These are phyloP conservation scores for Neotragus pygmaeus DNA, from an alignment of 2,113 vertebrate genomes.

Conservation along the genomic window DNA sequence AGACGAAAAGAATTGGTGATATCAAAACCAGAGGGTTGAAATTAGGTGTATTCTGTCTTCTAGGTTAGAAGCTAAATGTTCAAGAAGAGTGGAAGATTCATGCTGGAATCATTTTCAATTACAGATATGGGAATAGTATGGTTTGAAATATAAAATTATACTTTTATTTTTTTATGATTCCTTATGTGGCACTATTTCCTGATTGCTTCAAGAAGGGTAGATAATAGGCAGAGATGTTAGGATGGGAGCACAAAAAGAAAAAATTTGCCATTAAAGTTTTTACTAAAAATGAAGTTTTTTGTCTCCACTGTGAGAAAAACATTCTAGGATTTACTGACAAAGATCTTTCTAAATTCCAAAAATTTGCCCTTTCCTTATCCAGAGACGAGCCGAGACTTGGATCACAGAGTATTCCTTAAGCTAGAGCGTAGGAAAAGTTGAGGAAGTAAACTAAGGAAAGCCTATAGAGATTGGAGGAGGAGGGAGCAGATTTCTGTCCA, in stretches of 20 bases:
- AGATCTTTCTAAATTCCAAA: background rate
- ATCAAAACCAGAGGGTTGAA: background rate
- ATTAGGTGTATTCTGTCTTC: background rate
- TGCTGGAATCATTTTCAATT: background rate
- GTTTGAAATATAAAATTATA: background rate
- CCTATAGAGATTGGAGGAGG: background rate
- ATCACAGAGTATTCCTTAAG: background rate
- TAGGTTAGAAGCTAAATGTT: background rate
- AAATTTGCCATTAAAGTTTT: background rate
- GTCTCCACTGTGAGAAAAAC: background rate
- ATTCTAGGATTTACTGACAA: background rate
- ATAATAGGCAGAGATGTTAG: background rate
- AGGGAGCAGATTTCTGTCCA: background rate
- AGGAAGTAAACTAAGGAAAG: background rate
- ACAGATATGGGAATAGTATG: background rate
- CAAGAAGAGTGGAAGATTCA: background rate
- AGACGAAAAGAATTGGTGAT: background rate
- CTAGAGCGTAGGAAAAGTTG: background rate
- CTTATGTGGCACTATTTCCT: background rate
- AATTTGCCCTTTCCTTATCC: background rate
- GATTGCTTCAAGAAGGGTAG: background rate
- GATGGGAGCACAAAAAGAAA: background rate
- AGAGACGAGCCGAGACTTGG: background rate
- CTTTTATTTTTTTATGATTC: background rate
- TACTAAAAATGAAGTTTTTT: background rate